These are phyloP conservation scores for Junonia oenone DNA, from an alignment of 2,888 invertebrate species.

Conservation along the genomic window DNA sequence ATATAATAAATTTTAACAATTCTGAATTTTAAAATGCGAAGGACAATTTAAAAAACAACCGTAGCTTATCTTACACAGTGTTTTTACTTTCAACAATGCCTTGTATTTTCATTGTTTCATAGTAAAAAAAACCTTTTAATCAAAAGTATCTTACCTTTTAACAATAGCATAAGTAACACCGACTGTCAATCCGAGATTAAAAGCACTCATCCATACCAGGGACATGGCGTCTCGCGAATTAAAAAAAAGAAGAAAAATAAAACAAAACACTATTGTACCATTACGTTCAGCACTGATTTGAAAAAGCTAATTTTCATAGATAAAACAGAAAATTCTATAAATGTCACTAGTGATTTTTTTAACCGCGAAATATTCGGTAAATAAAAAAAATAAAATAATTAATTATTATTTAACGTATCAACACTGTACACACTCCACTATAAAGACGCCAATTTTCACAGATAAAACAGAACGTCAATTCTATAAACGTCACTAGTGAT, in stretches of 20 bases:
- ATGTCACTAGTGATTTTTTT: too few species aligned
- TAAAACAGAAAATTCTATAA: neutral
- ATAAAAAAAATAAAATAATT: too few species aligned
- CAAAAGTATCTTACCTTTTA: conserved; percentile 68
- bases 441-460: neutral
- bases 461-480: neutral
- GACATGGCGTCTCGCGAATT: conserved; percentile 63
- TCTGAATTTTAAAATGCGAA: too few species aligned
- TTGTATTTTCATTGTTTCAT: neutral
- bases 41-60: too few species aligned
- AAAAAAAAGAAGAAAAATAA: conserved; percentile 25
- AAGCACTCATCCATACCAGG: conserved; percentile 81
- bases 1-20: too few species aligned
- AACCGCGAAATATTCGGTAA: too few species aligned
- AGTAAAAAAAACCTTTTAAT: neutral
- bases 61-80: too few species aligned
- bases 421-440: neutral
- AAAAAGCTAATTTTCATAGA: neutral
- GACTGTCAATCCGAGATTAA: conserved; percentile 82
- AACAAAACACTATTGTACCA: conserved; percentile 8
- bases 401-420: too few species aligned
- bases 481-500: too few species aligned
- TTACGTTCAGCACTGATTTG: neutral
- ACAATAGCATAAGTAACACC: conserved; percentile 82
- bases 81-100: too few species aligned